Percentiles rank a stretch among this genome's conserved stretches.
Evolutionary conservation across 1,140 invertebrate species (phyloP).

Genomic region (Leptopilina clavipes): DNA sequence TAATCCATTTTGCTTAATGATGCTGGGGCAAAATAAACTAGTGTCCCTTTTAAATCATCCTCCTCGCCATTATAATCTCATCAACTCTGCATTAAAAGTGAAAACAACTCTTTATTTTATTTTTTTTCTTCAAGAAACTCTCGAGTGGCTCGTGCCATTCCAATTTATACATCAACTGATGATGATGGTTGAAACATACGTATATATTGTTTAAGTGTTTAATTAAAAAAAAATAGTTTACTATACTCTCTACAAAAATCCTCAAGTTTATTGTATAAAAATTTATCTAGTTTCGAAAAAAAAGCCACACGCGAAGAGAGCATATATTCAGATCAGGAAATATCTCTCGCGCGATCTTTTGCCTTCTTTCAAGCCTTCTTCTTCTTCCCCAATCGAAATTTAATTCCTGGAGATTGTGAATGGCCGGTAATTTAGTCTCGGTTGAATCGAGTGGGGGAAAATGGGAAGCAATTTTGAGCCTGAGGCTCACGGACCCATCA

Average conservation of each 20-base stretch:
- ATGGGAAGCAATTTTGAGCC: constrained; percentile 58
- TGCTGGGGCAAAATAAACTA: too few relatives aligned
- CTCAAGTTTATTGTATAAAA: not conserved
- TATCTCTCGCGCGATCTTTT: constrained; percentile 32
- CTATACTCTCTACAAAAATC: not conserved
- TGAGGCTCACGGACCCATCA: constrained; percentile 43
- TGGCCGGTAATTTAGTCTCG: constrained; percentile 57
- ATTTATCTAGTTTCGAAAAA: too few relatives aligned
- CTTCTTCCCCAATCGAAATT: constrained; percentile 10
- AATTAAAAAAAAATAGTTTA: not conserved
- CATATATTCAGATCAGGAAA: not conserved
- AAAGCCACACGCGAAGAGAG: too few relatives aligned
- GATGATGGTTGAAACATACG: too few relatives aligned
- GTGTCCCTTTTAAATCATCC: not conserved
- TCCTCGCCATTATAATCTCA: constrained; percentile 12
- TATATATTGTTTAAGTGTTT: constrained; percentile 21
- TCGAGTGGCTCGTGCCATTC: constrained; percentile 15
- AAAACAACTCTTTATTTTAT: not conserved
- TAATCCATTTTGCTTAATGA: too few relatives aligned
- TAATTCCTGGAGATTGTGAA: constrained; percentile 44
- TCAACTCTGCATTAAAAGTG: not conserved
- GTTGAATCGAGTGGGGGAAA: not conserved
- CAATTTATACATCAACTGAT: not conserved
- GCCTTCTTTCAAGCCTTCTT: not conserved
- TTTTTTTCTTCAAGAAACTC: not conserved